phyloP scores from a whole-genome alignment of 2,113 vertebrate species.

The Nibea albiflora region DNA sequence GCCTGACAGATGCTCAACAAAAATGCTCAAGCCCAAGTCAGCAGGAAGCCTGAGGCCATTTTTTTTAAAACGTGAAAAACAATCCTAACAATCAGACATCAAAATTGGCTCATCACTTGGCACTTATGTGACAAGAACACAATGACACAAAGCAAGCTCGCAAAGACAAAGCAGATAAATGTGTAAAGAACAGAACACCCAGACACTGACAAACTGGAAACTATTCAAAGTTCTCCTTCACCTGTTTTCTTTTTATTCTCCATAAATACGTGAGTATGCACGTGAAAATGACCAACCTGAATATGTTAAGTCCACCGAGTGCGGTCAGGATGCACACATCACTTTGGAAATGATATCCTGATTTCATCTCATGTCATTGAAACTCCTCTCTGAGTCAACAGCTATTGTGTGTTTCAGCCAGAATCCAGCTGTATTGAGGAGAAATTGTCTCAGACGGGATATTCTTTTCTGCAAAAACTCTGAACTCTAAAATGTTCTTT shows the following conservation, averaged over 20 bases:
- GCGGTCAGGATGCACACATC: background rate
- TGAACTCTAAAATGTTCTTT: no score
- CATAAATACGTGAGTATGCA: background rate
- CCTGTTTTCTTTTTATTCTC: background rate
- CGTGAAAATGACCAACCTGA: background rate
- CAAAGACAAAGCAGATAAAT: background rate
- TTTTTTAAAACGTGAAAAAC: background rate
- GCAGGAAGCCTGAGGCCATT: background rate
- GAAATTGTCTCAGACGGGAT: background rate
- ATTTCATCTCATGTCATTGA: background rate
- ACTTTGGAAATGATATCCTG: background rate
- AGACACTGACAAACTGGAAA: background rate
- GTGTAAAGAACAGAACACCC: background rate
- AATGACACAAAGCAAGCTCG: background rate
- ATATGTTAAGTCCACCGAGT: background rate
- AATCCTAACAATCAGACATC: constrained; percentile 5
- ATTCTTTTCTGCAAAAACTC: background rate
- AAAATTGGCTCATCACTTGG: background rate
- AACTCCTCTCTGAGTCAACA: background rate
- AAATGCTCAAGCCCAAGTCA: background rate
- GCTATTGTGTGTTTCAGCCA: background rate
- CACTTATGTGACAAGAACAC: background rate
- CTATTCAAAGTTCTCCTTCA: background rate
- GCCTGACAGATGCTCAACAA: background rate
- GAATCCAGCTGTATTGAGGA: background rate